Evolutionary conservation across 2,113 vertebrate genomes (phyloP), one percentile per base, ranked within the genome.

Genomic region (Apaloderma vittatum): DNA sequence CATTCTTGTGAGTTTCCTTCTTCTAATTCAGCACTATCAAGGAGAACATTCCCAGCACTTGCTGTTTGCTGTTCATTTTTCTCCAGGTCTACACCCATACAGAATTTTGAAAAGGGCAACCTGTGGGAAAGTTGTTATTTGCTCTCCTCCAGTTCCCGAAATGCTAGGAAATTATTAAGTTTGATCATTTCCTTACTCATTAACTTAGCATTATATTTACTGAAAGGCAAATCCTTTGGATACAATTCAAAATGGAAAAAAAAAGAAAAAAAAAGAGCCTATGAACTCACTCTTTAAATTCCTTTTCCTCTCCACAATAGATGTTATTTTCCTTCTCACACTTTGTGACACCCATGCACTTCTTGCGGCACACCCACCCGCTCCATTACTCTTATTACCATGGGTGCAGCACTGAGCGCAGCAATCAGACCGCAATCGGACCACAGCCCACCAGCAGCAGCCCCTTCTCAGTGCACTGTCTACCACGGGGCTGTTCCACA

Each of bases 131-230:
- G 92, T 36, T 95, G 74, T 86, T 91, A 51, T 84, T 94, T 92
- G 85, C 79, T 57, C 84, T 61, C 72, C 79, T 90, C 74, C 57
- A 67, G 40, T 52, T 67, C 36, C 74, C 88, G 58, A 65, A 78
- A 82, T 20, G 54, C 52, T 65, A 97, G 96, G 87, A 94, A 94
- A 96, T 70, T 29, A 96, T 93, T 82, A 88, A 93, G 67, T 83
- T 73, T 77, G 46, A 84, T 48, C 67, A 95, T 87, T 94, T 94
- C 83, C 92, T 91, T 85, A 68, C 36, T 94, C 80, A 93, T 94
- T 93, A 91, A 86, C 21, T 86, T 86, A 68, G 27, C 52, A 94
- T 77, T 93, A 57, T 68, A 78, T 95, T 86, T 88, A 94, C 68
- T 92, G 79, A 94, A 95, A 78, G 57, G 62, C 72, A 94, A 93